Conservation (phyloP, 2,888 invertebrate genomes). For the Diaprepes abbreviatus region DNA sequence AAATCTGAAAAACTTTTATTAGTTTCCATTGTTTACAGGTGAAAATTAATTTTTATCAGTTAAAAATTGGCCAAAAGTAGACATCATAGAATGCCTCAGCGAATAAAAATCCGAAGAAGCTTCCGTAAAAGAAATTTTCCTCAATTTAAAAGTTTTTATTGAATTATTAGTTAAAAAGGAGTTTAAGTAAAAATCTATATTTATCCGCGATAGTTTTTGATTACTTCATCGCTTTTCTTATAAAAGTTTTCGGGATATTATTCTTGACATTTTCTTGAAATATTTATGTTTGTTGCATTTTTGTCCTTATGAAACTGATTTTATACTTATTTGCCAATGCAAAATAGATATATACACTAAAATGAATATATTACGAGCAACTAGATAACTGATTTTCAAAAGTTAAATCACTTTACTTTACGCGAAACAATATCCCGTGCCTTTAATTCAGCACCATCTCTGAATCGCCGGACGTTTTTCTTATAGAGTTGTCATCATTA, state of each 20-base stretch:
- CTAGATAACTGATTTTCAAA: no score
- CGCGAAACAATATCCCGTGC: no score
- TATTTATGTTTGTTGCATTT: no score
- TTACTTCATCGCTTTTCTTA: slow-evolving; percentile 25
- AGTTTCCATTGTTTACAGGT: slow-evolving; percentile 22
- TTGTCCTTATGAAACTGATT: no score
- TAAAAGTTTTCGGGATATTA: slow-evolving; percentile 11
- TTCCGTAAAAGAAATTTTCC: slow-evolving; percentile 26
- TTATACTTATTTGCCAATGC: no score
- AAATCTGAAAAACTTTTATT: slow-evolving; percentile 10
- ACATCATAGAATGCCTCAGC: slow-evolving; percentile 17
- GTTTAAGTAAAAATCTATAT: slow-evolving; percentile 35
- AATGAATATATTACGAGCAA: no score
- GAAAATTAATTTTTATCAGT: slow-evolving; percentile 23
- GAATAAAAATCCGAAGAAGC: slow-evolving; percentile 11
- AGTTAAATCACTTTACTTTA: no score
- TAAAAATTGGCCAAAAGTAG: slow-evolving; percentile 19
- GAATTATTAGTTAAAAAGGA: slow-evolving; percentile 36
- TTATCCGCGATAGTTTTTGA: slow-evolving; percentile 29
- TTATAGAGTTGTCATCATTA: no score
- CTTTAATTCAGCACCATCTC: no score
- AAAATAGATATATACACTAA: no score
- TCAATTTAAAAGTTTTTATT: slow-evolving; percentile 40
- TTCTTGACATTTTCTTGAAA: no score
- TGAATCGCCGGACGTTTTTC: no score